Conservation (phyloP, 2,113 vertebrate species). For the Coracopsis vasa region DNA sequence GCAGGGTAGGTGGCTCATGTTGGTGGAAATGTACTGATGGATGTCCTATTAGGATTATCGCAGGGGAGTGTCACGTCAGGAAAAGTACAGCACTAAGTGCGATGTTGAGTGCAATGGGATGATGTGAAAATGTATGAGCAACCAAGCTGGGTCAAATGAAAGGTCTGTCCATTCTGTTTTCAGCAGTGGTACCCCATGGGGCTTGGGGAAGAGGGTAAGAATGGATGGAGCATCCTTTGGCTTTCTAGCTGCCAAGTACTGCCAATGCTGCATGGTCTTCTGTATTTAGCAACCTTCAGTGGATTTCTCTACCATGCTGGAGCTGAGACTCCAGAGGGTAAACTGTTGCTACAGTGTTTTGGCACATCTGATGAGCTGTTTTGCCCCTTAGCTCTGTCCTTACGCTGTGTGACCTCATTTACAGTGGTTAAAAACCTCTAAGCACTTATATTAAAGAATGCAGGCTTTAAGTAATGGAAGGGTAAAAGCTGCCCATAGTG, state of each 20-base stretch:
- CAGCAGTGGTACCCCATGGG: rapidly evolving
- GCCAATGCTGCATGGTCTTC: background rate
- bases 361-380: background rate
- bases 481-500: background rate
- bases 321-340: background rate
- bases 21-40: rapidly evolving
- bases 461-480: background rate
- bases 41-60: background rate
- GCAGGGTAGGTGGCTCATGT: background rate
- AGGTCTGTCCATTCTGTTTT: background rate
- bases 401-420: background rate
- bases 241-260: background rate
- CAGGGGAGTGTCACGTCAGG: background rate
- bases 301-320: background rate
- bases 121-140: background rate
- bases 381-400: background rate
- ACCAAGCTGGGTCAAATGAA: background rate
- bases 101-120: background rate
- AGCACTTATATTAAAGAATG: background rate
- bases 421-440: background rate
- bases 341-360: background rate
- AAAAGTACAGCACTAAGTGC: rapidly evolving
- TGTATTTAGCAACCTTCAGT: background rate
- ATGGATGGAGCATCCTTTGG: background rate
- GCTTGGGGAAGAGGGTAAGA: background rate